Conservation (phyloP, 2,888 invertebrate genomes). For the Habrosyne pyritoides region DNA sequence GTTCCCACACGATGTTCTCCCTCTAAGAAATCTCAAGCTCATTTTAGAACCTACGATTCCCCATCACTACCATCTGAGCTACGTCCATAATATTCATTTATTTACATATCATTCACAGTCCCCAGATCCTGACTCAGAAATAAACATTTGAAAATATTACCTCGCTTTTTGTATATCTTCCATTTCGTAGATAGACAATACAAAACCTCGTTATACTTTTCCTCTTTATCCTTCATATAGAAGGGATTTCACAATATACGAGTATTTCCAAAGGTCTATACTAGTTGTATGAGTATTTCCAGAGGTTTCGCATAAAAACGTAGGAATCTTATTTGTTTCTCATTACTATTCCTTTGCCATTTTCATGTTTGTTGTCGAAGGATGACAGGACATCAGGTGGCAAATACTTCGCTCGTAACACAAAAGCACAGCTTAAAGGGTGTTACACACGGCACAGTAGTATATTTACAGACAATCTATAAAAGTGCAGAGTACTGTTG, state of each 20-base stretch:
- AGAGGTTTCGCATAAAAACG: neutral
- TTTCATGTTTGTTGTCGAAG: neutral
- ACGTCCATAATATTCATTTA: no score
- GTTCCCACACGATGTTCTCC: no score
- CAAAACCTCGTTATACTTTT: neutral
- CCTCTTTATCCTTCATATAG: neutral
- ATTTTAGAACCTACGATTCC: no score
- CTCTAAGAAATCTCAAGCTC: no score
- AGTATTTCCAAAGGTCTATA: constrained; percentile 14
- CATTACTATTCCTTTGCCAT: neutral
- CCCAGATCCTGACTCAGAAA: no score
- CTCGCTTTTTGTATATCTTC: neutral
- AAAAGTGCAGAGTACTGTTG: no score
- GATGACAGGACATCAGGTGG: constrained; percentile 3
- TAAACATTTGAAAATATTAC: neutral
- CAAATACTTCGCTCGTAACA: neutral
- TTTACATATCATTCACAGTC: no score
- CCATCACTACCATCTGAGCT: no score
- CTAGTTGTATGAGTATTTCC: neutral
- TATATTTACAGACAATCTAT: no score
- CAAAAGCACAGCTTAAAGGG: neutral
- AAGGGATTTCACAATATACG: neutral
- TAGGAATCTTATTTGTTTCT: constrained; percentile 10
- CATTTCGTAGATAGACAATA: neutral
- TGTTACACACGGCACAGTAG: no score